Evolutionary conservation across 2,113 vertebrate species (phyloP).

Genomic region (Gavialis gangeticus): DNA sequence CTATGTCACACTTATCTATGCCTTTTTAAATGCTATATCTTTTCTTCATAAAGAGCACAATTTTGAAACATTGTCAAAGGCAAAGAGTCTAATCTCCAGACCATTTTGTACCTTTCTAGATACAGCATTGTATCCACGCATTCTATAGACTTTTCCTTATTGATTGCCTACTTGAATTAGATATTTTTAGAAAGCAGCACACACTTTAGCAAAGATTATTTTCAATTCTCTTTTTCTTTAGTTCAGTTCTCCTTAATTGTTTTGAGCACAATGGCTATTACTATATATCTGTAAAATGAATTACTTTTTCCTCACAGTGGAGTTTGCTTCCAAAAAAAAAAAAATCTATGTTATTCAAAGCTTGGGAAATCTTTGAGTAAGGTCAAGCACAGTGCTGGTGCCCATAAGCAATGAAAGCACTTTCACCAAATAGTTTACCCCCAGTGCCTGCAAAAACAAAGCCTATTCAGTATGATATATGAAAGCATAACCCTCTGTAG

Average conservation of each 20-base stretch:
- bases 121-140: neutral
- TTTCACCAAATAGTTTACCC: slow-evolving; percentile 52
- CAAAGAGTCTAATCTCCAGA: neutral
- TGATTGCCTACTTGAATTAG: neutral
- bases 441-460: slow-evolving; percentile 35
- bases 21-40: neutral
- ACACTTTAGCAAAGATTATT: neutral
- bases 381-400: neutral
- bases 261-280: slow-evolving; percentile 1
- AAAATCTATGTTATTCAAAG: neutral
- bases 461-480: slow-evolving; percentile 66
- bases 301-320: neutral
- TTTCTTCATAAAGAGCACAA: neutral
- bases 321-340: slow-evolving; percentile 1
- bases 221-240: slow-evolving; percentile 17
- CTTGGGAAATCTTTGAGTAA: slow-evolving; percentile 30
- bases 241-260: neutral
- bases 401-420: slow-evolving; percentile 19
- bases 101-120: neutral
- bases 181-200: slow-evolving; percentile 23
- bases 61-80: neutral
- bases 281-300: neutral
- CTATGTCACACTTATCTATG: fast-evolving
- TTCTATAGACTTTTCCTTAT: neutral
- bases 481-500: slow-evolving; percentile 59